Conservation (phyloP, 2,888 invertebrate species). For the Drosophila nigricruria region DNA sequence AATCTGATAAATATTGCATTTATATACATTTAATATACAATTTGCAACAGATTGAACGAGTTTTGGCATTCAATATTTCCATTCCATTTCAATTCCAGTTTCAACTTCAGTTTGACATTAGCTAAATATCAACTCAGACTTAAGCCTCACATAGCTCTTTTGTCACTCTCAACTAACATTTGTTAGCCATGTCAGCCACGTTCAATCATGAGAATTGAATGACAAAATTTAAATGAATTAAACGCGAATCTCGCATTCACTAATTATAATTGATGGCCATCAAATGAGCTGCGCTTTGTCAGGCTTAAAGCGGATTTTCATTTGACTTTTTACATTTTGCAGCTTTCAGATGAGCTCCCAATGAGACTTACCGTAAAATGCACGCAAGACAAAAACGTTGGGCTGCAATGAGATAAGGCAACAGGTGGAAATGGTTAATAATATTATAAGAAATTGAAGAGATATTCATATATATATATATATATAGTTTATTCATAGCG, state of each 20-base stretch:
- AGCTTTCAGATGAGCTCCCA: constrained; percentile 23
- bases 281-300: constrained; percentile 20
- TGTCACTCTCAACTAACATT: not conserved
- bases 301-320: constrained; percentile 5
- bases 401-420: constrained; percentile 51
- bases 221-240: constrained; percentile 1
- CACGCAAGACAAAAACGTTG: constrained; percentile 34
- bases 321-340: not conserved
- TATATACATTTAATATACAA: not conserved
- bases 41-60: not conserved
- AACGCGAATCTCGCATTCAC: not conserved
- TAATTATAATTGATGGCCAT: constrained; percentile 7
- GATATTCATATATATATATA: not conserved
- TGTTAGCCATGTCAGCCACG: not conserved
- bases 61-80: not conserved
- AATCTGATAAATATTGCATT: not conserved
- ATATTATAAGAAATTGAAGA: constrained; percentile 1
- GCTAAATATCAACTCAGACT: not conserved
- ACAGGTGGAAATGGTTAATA: constrained; percentile 46
- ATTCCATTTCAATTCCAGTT: not conserved
- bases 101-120: not conserved
- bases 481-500: constrained; percentile 15
- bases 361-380: constrained; percentile 71
- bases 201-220: constrained; percentile 4
- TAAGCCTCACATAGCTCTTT: not conserved